Evolutionary conservation across 2,113 vertebrate species (phyloP), one percentile per base, ranked within the genome.

Genomic region (Tauraco erythrolophus): DNA sequence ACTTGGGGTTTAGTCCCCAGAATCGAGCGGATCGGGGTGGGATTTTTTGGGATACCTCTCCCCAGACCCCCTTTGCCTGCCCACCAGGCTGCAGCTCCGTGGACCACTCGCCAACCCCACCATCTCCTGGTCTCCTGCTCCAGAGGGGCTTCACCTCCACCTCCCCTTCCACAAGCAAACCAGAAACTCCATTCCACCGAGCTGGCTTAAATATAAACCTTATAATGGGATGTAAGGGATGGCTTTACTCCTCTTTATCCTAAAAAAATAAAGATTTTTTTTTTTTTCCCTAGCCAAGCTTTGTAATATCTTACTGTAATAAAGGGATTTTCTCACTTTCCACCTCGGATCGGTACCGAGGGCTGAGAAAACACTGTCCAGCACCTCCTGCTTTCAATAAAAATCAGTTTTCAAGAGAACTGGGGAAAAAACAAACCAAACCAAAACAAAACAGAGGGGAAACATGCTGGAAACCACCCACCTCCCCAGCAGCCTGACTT

Each of bases 281-380:
- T 43, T 41, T 41, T 43, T 43, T 53, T 43, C 51, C 12, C 79
- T 24, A n/a, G 22, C 33, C 19, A 22, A 28, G 13, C n/a, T 62
- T 11, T 56, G 35, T 14, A n/a, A 3, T 66, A n/a, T 23, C 53
- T 71, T 41, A 16, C n/a, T 41, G 14, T 19, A 69, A 71, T 16
- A 85, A 64, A 51, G 35, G 30, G 33, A 65, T 79, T 91, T 83
- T 39, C 89, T 57, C 93, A 66, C 89, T 56, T 74, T 78, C 60
- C 39, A 77, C 77, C 58, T 78, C 6, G 0, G 51, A 30, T 19
- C 9, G 4, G 58, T 14, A 35, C 50, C 4, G 21, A 72, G 54
- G 76, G 70, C 56, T 74, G 19, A 64, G 10, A 61, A 86, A 84
- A 46, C 37, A 10, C 0, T 0, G 9, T 76, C 24, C 23, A 8